phyloP scores from a whole-genome alignment of 1,140 invertebrate genomes.

The Helicoverpa armigera region DNA sequence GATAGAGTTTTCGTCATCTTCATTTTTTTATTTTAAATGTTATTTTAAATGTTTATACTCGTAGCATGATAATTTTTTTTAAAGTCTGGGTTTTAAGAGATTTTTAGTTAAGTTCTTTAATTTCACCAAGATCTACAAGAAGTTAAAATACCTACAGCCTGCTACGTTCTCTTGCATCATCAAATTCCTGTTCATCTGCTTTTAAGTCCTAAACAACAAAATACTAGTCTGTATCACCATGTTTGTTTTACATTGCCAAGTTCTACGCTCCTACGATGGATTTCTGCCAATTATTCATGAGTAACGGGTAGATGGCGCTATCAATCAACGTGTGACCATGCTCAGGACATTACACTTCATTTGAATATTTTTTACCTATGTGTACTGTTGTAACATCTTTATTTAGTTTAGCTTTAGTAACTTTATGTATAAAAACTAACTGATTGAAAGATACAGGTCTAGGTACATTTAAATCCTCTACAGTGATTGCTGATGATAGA shows the following conservation, averaged over 20 bases:
- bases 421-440: neutral
- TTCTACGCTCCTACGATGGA: conserved; percentile 3
- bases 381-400: neutral
- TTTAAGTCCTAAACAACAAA: neutral
- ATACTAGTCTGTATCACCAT: neutral
- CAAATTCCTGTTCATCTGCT: too few species aligned
- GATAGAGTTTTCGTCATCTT: too few species aligned
- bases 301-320: conserved; percentile 13
- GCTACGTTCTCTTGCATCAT: too few species aligned
- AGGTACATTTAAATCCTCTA: neutral
- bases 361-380: conserved; percentile 5
- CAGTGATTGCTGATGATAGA: neutral
- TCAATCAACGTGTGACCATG: neutral
- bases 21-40: neutral
- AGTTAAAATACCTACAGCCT: too few species aligned
- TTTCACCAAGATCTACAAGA: too few species aligned
- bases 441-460: neutral
- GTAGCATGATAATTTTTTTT: too few species aligned
- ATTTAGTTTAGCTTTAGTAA: neutral
- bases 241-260: conserved; percentile 15
- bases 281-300: conserved; percentile 15
- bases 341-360: neutral
- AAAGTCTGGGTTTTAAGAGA: too few species aligned
- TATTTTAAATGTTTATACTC: too few species aligned
- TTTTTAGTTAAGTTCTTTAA: too few species aligned